A percentile compares a stretch with the other conserved stretches of the same genome.
phyloP scores from a whole-genome alignment of 2,888 invertebrate species.

The Stenchaetothrips biformis region DNA sequence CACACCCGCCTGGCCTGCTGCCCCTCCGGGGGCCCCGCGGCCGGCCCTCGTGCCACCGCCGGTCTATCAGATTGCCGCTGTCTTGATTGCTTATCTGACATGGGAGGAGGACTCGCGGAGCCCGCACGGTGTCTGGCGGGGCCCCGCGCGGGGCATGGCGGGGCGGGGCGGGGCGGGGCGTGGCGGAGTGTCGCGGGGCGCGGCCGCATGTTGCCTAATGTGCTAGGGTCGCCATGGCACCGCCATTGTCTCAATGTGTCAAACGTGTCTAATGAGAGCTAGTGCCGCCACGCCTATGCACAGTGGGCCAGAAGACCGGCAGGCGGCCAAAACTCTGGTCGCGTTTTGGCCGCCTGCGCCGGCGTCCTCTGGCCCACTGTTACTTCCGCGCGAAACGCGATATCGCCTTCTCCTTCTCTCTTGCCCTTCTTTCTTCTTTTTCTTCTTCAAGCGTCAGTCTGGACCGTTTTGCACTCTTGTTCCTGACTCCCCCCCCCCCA shows the following conservation, averaged over 20 bases:
- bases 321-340: too few relatives aligned
- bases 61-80: slow-evolving; percentile 13
- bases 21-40: too few relatives aligned
- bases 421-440: neutral
- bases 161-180: neutral
- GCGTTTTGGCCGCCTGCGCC: too few relatives aligned
- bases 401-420: neutral
- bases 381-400: neutral
- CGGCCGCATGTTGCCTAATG: neutral
- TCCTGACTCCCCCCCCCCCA: too few relatives aligned
- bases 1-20: too few relatives aligned
- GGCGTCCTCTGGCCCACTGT: neutral
- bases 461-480: too few relatives aligned
- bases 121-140: neutral
- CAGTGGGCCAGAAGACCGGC: too few relatives aligned
- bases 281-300: neutral
- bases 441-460: neutral
- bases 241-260: slow-evolving; percentile 16
- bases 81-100: slow-evolving; percentile 15
- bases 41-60: neutral
- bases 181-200: neutral
- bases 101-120: neutral
- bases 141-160: neutral
- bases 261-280: slow-evolving; percentile 6
- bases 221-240: neutral